Percentiles rank a stretch among this genome's conserved stretches.
Conservation (phyloP, 2,113 vertebrate genomes). For the Perccottus glenii region DNA sequence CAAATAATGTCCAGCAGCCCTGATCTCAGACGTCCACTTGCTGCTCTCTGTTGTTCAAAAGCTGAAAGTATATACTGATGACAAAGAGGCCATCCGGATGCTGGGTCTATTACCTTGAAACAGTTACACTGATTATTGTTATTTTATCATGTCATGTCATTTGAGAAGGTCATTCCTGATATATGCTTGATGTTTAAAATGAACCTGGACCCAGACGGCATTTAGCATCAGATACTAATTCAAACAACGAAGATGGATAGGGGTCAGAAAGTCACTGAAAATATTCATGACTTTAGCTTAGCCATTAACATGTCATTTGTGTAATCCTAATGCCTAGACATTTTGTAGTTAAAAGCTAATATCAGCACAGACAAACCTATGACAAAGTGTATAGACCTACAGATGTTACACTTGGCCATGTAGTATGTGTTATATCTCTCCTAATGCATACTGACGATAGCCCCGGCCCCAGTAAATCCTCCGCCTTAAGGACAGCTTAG, state of each 20-base stretch:
- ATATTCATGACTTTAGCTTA: background rate
- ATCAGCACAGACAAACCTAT: background rate
- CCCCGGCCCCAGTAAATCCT: background rate
- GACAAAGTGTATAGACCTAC: background rate
- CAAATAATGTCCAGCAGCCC: no score
- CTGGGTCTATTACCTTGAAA: no score
- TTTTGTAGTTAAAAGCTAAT: conserved; percentile 1
- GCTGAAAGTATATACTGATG: no score
- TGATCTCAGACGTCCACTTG: no score
- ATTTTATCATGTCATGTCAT: background rate
- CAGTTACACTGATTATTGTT: background rate
- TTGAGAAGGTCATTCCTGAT: conserved; percentile 1
- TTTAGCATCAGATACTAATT: background rate
- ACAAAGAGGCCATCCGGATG: no score
- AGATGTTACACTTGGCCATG: background rate
- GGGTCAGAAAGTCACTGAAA: background rate
- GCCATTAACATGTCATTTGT: conserved; percentile 5
- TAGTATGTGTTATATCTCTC: background rate
- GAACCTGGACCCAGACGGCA: background rate
- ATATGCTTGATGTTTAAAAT: no score
- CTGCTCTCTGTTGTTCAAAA: no score
- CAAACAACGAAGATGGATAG: background rate
- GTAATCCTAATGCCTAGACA: background rate
- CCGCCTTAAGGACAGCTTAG: background rate
- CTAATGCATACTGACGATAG: background rate